Conservation (phyloP, 2,888 invertebrate species). For the Drepanosiphum platanoidis region DNA sequence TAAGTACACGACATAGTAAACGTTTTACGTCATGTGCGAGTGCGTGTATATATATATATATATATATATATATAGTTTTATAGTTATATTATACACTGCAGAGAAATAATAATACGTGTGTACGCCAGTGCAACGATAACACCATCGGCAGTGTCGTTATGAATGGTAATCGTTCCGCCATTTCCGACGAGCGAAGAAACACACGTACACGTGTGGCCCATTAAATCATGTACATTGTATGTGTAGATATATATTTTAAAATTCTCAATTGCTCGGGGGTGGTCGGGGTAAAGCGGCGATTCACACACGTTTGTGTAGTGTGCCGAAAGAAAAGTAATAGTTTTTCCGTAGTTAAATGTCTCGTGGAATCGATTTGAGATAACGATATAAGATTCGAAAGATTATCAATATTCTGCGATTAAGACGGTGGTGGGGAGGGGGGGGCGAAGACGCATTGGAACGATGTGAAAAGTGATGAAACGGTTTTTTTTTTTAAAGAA, state of each 20-base stretch:
- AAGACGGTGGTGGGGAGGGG: not conserved
- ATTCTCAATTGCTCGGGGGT: not conserved
- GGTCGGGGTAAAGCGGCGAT: too few relatives aligned
- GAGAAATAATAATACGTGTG: constrained; percentile 12
- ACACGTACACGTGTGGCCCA: not conserved
- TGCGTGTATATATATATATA: too few relatives aligned
- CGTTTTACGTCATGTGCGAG: not conserved
- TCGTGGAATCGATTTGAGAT: not conserved
- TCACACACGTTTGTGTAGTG: not conserved
- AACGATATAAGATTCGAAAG: not conserved
- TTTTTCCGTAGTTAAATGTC: too few relatives aligned
- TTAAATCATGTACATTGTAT: too few relatives aligned
- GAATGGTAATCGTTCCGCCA: constrained; percentile 29
- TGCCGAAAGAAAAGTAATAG: too few relatives aligned
- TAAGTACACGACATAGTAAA: too few relatives aligned
- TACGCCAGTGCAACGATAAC: not conserved
- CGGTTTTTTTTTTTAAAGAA: too few relatives aligned
- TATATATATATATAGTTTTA: too few relatives aligned
- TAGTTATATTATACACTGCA: too few relatives aligned
- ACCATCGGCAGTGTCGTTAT: not conserved
- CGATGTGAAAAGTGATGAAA: not conserved
- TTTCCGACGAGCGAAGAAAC: not conserved
- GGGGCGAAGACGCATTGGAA: not conserved
- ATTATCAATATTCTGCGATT: not conserved
- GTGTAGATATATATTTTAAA: not conserved